Base-by-base conservation (phyloP, 2,888 invertebrate species). In the Trachelus tabidus region DNA sequence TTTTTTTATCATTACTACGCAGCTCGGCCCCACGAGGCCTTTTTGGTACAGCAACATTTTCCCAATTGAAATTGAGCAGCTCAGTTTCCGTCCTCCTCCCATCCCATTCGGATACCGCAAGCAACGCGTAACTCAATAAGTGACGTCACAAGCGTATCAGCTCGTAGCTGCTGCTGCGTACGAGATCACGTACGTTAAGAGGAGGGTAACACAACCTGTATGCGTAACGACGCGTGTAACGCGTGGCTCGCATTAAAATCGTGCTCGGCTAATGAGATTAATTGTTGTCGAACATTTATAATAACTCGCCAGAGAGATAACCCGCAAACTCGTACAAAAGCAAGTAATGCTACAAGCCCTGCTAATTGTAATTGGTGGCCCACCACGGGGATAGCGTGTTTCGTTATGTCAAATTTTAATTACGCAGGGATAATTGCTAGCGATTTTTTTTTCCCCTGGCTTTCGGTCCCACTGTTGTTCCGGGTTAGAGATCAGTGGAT, bases 241-340 rank as follows among this genome's bases (percentile, higher is more conserved):
- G 56, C 56, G 56, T 56, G 56, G 34, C 35, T 23, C 74, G 74
- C 35, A 74, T n/a, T 75, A 76, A 81, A 83, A 84, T 82, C 82
- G 79, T 79, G 82, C 81, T 81, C 80, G 76, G 79, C 77, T 78
- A 80, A 77, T 78, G 81, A 79, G 81, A 85, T 84, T 83, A 83
- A 84, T 84, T 83, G 83, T 82, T 82, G 79, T 76, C 79, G 82
- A 82, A 81, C 83, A 79, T 83, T 84, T 83, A 85, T 83, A 56
- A 69, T 35, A 76, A 71, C 33, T 69, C 69, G 40, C 69, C 35
- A 12, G 71, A 73, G 76, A 34, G 33, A 71, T n/a, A 56, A 23
- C 23, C 56, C 23, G 56, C 23, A 9, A 23, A 15, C 23, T 56
- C 56, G 56, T 56, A 23, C 56, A 23, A 56, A 56, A 9, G 23